phyloP scores from a whole-genome alignment of 2,888 invertebrate species.

The Altica lythri region DNA sequence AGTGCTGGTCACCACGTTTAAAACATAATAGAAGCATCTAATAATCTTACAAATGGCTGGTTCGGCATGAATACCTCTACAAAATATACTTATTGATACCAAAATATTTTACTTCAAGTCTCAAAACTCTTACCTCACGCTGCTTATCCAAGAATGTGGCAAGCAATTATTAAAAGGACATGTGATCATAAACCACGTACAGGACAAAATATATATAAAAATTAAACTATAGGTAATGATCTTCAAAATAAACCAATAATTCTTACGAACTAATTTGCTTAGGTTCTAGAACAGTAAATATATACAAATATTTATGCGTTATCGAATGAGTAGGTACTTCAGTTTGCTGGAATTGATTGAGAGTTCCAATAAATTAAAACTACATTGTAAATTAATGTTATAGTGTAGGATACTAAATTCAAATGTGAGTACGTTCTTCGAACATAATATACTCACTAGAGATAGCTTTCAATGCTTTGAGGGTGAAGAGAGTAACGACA shows the following conservation, averaged over 20 bases:
- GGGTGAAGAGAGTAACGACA: too few relatives aligned
- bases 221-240: constrained; percentile 25
- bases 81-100: too few relatives aligned
- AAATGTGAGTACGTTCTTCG: too few relatives aligned
- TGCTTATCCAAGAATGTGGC: constrained; percentile 35
- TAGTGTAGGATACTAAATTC: too few relatives aligned
- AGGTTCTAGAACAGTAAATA: constrained; percentile 18
- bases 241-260: constrained; percentile 17
- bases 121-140: too few relatives aligned
- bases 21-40: constrained; percentile 58
- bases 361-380: too few relatives aligned
- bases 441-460: too few relatives aligned
- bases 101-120: too few relatives aligned
- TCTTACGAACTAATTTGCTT: constrained; percentile 10
- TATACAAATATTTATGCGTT: not conserved
- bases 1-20: constrained; percentile 60
- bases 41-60: constrained; percentile 24
- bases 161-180: constrained; percentile 38
- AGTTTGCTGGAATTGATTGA: too few relatives aligned
- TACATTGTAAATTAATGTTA: too few relatives aligned
- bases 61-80: constrained; percentile 4
- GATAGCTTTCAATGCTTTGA: too few relatives aligned
- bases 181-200: constrained; percentile 39
- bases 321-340: not conserved
- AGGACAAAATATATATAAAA: constrained; percentile 36